Conservation (phyloP, 2,888 invertebrate genomes). For the Chironomus riparius region DNA sequence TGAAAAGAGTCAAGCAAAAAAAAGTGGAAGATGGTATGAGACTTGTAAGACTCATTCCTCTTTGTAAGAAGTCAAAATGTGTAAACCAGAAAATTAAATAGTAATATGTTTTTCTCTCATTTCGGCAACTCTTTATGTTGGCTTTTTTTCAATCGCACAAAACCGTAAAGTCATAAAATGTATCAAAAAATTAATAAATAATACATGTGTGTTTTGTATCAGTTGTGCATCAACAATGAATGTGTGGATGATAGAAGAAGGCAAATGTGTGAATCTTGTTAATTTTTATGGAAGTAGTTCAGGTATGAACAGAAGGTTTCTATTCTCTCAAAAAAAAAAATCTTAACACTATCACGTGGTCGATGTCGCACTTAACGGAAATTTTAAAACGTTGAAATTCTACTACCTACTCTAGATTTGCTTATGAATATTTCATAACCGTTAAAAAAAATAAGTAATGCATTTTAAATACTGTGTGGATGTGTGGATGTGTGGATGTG, state of each 20-base stretch:
- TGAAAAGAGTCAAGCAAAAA: neutral
- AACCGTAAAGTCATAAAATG: constrained; percentile 13
- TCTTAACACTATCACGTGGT: neutral
- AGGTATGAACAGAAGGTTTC: no score
- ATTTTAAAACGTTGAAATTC: neutral
- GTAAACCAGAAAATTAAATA: constrained; percentile 24
- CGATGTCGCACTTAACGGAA: neutral
- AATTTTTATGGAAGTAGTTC: no score
- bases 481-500: no score
- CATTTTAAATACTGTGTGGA: no score
- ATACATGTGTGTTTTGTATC: neutral
- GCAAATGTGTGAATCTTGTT: constrained; percentile 11
- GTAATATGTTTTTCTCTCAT: neutral
- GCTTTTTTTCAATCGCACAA: constrained; percentile 4
- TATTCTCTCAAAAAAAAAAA: neutral
- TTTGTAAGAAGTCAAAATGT: constrained; percentile 11
- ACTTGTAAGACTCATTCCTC: no score
- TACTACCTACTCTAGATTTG: neutral
- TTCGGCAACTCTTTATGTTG: constrained; percentile 24
- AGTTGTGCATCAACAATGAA: no score
- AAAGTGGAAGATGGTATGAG: neutral
- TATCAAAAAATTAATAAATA: constrained; percentile 3
- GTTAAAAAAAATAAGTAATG: neutral
- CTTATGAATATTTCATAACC: neutral
- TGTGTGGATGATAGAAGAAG: no score